These are phyloP conservation scores for Caenorhabditis latens DNA, from an alignment of 1,140 invertebrate species.

Conservation along the genomic window DNA sequence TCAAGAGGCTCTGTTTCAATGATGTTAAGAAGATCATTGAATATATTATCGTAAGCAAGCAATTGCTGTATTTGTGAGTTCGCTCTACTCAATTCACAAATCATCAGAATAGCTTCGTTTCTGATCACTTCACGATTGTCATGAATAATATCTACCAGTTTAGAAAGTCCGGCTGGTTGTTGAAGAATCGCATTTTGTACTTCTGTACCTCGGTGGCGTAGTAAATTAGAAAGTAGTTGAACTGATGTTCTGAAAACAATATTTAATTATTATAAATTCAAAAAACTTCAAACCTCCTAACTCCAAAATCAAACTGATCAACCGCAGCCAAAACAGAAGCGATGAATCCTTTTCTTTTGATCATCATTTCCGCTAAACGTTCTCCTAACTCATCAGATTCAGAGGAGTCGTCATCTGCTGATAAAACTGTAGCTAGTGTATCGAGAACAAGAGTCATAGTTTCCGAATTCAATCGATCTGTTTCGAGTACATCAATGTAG, in stretches of 20 bases:
- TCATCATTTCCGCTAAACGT: slow-evolving; percentile 88
- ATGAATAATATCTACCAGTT: slow-evolving; percentile 93
- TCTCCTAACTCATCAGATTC: slow-evolving; percentile 83
- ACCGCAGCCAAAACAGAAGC: slow-evolving; percentile 87
- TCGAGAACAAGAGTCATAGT: slow-evolving; percentile 92
- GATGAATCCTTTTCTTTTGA: slow-evolving; percentile 81
- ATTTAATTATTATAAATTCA: background rate
- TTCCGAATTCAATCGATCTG: slow-evolving; percentile 89
- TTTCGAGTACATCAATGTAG: slow-evolving; percentile 82
- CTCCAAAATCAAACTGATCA: slow-evolving; percentile 81
- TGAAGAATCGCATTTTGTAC: slow-evolving; percentile 94
- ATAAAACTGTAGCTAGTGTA: slow-evolving; percentile 90
- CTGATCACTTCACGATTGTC: slow-evolving; percentile 95
- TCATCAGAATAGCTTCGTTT: slow-evolving; percentile 92
- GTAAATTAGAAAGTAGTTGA: slow-evolving; percentile 86
- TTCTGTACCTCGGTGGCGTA: slow-evolving; percentile 86
- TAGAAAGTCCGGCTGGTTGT: slow-evolving; percentile 96
- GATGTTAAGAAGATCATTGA: slow-evolving; percentile 93
- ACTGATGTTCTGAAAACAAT: slow-evolving; percentile 81
- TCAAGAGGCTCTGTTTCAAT: slow-evolving; percentile 89
- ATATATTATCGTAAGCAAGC: slow-evolving; percentile 98
- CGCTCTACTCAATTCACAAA: slow-evolving; percentile 92
- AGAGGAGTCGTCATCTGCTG: slow-evolving; percentile 76
- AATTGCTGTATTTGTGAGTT: slow-evolving; percentile 99
- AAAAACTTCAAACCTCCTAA: slow-evolving; percentile 68